Evolutionary conservation across 2,113 vertebrate species (phyloP).

Genomic region (Chinchilla lanigera): DNA sequence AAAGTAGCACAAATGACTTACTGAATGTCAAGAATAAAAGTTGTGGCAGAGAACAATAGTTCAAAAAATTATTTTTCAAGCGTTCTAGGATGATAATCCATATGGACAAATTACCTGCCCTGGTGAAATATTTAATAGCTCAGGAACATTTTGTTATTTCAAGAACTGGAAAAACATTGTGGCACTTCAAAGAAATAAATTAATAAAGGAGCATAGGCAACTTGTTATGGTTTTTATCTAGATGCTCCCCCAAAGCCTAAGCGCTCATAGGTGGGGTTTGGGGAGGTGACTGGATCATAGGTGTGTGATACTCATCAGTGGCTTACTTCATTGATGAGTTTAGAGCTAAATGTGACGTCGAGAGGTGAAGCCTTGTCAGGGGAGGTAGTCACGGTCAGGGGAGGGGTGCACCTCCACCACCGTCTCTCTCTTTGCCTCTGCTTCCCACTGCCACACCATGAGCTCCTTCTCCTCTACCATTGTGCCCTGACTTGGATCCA

Average conservation of each 20-base stretch:
- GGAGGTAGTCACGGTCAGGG: neutral
- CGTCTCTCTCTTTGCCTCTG: neutral
- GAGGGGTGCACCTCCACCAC: neutral
- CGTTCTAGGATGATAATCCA: slow-evolving; percentile 26
- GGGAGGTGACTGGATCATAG: neutral
- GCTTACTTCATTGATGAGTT: neutral
- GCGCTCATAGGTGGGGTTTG: neutral
- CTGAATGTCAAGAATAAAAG: neutral
- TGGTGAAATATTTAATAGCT: slow-evolving; percentile 54
- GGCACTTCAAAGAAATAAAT: slow-evolving; percentile 51
- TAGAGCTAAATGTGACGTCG: neutral
- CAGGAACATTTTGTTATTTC: slow-evolving; percentile 45
- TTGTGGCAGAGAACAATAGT: neutral
- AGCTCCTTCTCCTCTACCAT: neutral
- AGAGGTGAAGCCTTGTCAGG: neutral
- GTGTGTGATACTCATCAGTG: neutral
- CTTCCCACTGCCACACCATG: neutral
- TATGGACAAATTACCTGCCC: slow-evolving; percentile 3
- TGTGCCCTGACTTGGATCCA: neutral
- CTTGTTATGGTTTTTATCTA: neutral
- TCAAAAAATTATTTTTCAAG: slow-evolving; percentile 30
- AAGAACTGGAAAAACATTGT: neutral
- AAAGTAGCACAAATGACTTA: neutral
- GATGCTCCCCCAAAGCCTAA: neutral
- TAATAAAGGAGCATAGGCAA: slow-evolving; percentile 16